These are phyloP conservation scores for Nyctibius grandis DNA, from an alignment of 2,797 vertebrate species.

Conservation along the genomic window DNA sequence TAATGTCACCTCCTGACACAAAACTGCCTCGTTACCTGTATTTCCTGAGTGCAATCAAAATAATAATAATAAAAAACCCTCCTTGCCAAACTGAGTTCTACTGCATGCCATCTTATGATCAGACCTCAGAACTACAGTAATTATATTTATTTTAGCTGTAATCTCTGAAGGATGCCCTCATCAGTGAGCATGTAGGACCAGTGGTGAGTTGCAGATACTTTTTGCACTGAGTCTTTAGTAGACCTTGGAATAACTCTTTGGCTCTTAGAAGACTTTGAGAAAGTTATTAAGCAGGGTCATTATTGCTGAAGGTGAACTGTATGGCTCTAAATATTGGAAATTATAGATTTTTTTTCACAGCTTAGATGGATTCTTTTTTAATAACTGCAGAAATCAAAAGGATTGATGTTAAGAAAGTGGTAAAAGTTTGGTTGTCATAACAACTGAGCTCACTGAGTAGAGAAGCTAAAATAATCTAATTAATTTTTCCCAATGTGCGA, in stretches of 20 bases:
- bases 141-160: neutral
- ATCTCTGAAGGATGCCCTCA: neutral
- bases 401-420: neutral
- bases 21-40: neutral
- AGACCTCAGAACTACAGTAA: neutral
- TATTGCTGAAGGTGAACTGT: neutral
- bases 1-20: neutral
- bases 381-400: neutral
- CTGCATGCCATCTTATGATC: neutral
- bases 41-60: neutral
- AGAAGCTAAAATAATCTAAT: neutral
- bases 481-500: neutral
- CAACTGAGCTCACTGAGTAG: neutral
- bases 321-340: neutral
- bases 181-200: neutral
- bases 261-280: neutral
- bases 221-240: neutral
- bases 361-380: neutral
- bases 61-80: neutral
- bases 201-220: neutral
- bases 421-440: constrained; percentile 28
- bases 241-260: neutral
- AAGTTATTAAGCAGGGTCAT: neutral
- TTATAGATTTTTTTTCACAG: neutral
- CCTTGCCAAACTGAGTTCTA: neutral